A percentile compares a stretch with the other conserved stretches of the same genome.
phyloP scores from a whole-genome alignment of 2,797 vertebrate genomes.

The Carduelis carduelis region DNA sequence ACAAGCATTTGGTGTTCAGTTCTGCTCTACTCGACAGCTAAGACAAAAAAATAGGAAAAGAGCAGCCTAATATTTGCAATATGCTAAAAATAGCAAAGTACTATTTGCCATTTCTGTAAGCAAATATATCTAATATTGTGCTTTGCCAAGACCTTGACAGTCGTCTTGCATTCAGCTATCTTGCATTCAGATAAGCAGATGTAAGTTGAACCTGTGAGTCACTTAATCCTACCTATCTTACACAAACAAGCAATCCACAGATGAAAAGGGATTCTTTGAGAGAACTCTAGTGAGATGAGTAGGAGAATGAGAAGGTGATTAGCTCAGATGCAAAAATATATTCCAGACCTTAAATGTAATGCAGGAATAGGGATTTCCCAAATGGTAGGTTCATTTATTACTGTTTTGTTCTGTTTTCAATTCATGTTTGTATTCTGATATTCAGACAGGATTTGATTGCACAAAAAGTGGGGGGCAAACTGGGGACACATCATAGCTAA shows the following conservation, averaged over 20 bases:
- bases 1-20: background rate
- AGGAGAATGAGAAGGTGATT: background rate
- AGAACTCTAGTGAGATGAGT: background rate
- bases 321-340: background rate
- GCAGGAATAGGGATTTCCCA: background rate
- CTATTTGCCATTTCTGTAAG: background rate
- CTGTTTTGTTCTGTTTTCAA: background rate
- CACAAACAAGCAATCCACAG: background rate
- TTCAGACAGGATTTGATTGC: background rate
- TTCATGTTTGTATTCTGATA: background rate
- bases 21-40: background rate
- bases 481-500: background rate
- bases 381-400: background rate
- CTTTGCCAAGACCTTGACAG: background rate
- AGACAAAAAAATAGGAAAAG: background rate
- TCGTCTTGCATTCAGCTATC: background rate
- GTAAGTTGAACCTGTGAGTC: background rate
- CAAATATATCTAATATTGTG: background rate
- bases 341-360: background rate
- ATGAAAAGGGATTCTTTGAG: background rate
- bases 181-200: background rate
- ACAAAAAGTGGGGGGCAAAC: background rate
- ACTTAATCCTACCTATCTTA: background rate
- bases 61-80: background rate
- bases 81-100: background rate